phyloP scores from a whole-genome alignment of 2,113 vertebrate species.

The Malurus cyaneus region DNA sequence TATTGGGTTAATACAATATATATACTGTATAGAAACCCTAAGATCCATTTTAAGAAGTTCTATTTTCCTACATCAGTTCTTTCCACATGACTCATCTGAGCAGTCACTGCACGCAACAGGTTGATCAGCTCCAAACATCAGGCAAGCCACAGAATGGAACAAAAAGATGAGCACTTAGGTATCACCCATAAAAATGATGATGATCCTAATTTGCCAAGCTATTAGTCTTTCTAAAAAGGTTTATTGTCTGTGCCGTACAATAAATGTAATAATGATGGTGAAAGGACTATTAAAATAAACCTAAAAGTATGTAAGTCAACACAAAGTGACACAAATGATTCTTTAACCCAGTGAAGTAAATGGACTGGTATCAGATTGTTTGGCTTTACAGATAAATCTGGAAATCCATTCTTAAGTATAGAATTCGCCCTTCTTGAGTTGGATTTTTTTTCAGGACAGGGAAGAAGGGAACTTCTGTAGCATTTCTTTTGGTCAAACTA shows the following conservation, averaged over 20 bases:
- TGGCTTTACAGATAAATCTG: not conserved
- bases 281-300: not conserved
- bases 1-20: not conserved
- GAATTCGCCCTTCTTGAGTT: not conserved
- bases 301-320: slow-evolving; percentile 4
- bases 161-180: not conserved
- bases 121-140: not conserved
- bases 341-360: not conserved
- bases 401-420: not conserved
- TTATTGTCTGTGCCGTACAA: slow-evolving; percentile 8
- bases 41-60: not conserved
- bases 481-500: not conserved
- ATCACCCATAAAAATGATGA: slow-evolving; percentile 16
- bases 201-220: not conserved
- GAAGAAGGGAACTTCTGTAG: not conserved
- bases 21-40: not conserved
- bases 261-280: not conserved
- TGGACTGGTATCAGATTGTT: not conserved
- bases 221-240: slow-evolving; percentile 27
- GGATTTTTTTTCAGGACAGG: not conserved
- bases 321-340: not conserved
- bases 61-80: not conserved
- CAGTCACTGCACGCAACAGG: not conserved
- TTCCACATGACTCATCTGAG: not conserved
- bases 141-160: not conserved